phyloP scores from a whole-genome alignment of 1,140 invertebrate genomes.

The Zophobas morio region DNA sequence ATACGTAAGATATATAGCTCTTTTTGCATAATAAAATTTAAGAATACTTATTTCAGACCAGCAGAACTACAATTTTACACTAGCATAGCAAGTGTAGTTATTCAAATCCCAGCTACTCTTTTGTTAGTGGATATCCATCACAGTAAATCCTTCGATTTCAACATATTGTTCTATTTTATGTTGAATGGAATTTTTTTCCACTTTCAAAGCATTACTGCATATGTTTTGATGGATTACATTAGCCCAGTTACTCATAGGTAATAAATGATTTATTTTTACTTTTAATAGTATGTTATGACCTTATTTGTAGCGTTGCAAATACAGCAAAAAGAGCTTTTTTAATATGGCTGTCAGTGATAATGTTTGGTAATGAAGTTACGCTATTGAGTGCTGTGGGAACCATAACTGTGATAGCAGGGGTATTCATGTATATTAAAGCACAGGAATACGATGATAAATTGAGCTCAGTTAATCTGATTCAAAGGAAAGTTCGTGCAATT shows the following conservation, averaged over 20 bases:
- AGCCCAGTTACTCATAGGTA: slow-evolving; percentile 91
- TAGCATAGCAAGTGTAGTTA: slow-evolving; percentile 83
- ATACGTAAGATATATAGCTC: slow-evolving; percentile 76
- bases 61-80: slow-evolving; percentile 91
- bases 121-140: slow-evolving; percentile 78
- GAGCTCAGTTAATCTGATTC: slow-evolving; percentile 63
- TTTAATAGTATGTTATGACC: too few species aligned
- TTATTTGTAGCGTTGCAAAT: slow-evolving; percentile 83
- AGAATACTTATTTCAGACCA: slow-evolving; percentile 72
- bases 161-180: slow-evolving; percentile 76
- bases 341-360: slow-evolving; percentile 86
- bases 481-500: slow-evolving; percentile 65
- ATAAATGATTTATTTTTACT: slow-evolving; percentile 37
- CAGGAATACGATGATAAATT: slow-evolving; percentile 72
- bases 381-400: slow-evolving; percentile 84
- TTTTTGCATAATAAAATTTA: background rate
- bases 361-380: slow-evolving; percentile 87
- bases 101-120: slow-evolving; percentile 84
- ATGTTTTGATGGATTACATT: slow-evolving; percentile 89
- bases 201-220: slow-evolving; percentile 90
- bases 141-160: slow-evolving; percentile 70
- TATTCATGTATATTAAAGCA: slow-evolving; percentile 85
- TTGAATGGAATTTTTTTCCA: slow-evolving; percentile 89
- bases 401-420: slow-evolving; percentile 81
- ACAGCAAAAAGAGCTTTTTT: slow-evolving; percentile 88